Evolutionary conservation across 1,140 invertebrate genomes (phyloP), one percentile per base, ranked within the genome.

Genomic region (Yoshiicerus persimilis): DNA sequence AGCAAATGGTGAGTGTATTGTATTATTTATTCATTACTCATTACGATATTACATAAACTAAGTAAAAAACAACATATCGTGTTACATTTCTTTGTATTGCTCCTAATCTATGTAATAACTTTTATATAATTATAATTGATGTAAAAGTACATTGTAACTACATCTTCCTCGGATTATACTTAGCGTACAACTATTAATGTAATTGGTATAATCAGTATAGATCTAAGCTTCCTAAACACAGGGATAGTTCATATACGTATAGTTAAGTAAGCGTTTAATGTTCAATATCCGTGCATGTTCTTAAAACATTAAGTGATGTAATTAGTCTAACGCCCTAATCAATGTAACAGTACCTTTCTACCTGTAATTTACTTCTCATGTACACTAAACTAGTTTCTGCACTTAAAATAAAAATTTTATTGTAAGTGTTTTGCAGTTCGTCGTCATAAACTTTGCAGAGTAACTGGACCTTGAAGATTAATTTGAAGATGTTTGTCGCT

Each of bases 401-500:
- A 56, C 23, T 47, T n/a, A 56, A 23, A 84, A n/a, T 36, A 23
- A 83, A 23, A 39, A 84, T 16, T 84, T 25, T n/a, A 27, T 27
- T 85, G 84, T 32, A 85, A 47, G 39, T 56, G 38, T 34, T 83
- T 38, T 39, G 23, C 34, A 83, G 38, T 27, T 41, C 38, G 47
- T 38, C 34, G 56, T n/a, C 62, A 34, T 20, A 56, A 86, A 36
- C 25, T 83, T 38, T 9, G 56, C 13, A 64, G 25, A 23, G 25
- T 34, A 20, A 20, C 56, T 36, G 34, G 32, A 36, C 32, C 84
- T 20, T 62, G 84, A 86, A 64, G 47, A 62, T 41, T 56, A 64
- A 56, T 30, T 27, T 38, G 80, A 86, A 86, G 75, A 87, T 86
- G 10, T 80, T 88, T 88, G 89, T 90, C 86, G 85, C 89, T 90